Evolutionary conservation across 92 coral and sea anemone genomes (phyloP), one percentile per base, ranked within the genome.

Genomic region (Nematostella vectensis): DNA sequence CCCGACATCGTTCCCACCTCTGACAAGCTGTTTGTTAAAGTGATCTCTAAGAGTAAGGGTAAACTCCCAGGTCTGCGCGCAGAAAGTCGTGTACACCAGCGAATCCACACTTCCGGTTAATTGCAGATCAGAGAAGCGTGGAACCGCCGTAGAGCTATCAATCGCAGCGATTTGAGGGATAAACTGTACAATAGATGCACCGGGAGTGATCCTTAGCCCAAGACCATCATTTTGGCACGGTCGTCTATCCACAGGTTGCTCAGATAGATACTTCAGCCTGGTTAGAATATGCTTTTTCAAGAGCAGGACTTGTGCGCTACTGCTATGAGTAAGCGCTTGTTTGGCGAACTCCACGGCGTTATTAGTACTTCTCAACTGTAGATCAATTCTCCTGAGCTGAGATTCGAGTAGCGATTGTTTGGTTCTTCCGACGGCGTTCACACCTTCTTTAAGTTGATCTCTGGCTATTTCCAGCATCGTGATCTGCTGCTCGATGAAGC

Each of bases 201-300:
- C 30, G 19, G 2, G 43, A 25, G 45, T 51, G 12, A 66, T 31
- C 18, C 65, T 20, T 0, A 78, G 25, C 2, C 28, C 61, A 0
- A 78, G 10, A 4, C 64, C 70, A 24, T 78, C 79, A 30, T 65
- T 58, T 15, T 71, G 62, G 25, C 65, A 78, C 11, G 85, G 85
- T 26, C 28, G 19, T 1, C 66, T 25, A 25, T 71, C 50, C 29
- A 57, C 16, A 1, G 26, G 51, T 30, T 56, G 50, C 25, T 68
- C 52, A 37, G 69, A 55, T 15, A 78, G 75, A 22, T 71, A 64
- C 1, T 48, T 2, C n/a, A 78, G 55, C 4, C 78, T 65, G n/a
- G 66, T 29, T 6, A 71, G 31, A 0, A 77, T 74, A 59, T 78
- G 79, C 17, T 54, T 59, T 38, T 74, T 83, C 29, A 83, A 42